A percentile compares a stretch with the other conserved stretches of the same genome.
These are phyloP conservation scores for Cephonodes hylas DNA, from an alignment of 2,888 invertebrate genomes.

Conservation along the genomic window DNA sequence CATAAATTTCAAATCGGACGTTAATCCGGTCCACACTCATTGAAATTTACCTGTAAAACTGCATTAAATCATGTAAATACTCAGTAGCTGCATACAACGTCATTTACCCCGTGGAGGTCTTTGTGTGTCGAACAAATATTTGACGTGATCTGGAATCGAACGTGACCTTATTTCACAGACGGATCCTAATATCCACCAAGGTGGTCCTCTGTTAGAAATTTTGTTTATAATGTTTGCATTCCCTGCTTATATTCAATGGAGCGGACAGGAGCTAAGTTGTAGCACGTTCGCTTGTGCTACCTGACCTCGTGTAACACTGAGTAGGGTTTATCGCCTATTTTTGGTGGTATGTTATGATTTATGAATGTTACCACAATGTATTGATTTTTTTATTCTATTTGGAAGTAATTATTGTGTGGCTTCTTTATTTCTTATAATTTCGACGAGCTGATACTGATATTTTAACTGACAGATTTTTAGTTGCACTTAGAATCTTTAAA, in stretches of 20 bases:
- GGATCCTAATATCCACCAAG: background rate
- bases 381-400: too few species aligned
- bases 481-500: too few species aligned
- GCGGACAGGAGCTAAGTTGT: background rate
- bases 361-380: too few species aligned
- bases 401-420: too few species aligned
- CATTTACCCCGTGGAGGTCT: background rate
- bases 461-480: too few species aligned
- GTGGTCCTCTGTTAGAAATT: background rate
- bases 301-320: background rate
- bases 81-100: background rate
- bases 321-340: too few species aligned
- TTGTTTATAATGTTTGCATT: background rate
- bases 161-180: conserved; percentile 5
- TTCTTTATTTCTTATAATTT: too few species aligned
- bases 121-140: conserved; percentile 5
- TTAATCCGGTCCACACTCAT: too few species aligned
- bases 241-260: background rate
- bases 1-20: too few species aligned
- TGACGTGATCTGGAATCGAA: background rate
- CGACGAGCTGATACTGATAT: too few species aligned
- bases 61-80: background rate
- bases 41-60: too few species aligned
- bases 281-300: background rate
- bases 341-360: too few species aligned